Evolutionary conservation across 2,113 vertebrate species (phyloP), one percentile per base, ranked within the genome.

Genomic region (Seriola quinqueradiata): DNA sequence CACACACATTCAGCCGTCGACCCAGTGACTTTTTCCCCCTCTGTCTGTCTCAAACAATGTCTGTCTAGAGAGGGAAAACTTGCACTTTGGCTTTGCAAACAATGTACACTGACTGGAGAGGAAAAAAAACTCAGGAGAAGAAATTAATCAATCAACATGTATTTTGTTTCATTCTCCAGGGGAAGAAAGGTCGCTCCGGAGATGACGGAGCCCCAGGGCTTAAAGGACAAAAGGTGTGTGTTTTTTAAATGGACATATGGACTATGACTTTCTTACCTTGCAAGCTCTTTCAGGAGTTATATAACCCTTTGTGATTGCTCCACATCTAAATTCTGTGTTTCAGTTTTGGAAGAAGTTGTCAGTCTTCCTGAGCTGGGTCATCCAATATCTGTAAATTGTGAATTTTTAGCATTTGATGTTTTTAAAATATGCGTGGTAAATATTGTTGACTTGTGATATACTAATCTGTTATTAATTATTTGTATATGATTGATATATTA

Each of bases 151-250:
- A 44, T 59, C 42, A 34, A 83, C 65, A 3, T 28, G 40, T 54
- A 75, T 82, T 70, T 69, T 86, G n/a, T 90, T 89, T 83, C 77
- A 23, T 74, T 89, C 84, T 76, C 25, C 72, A 98, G 97, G 97
- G 97, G 42, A 98, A 97, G 89, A 97, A 96, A 84, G 97, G 97
- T 81, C 96, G 95, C 3, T 87, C 95, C 0, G 97, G 97, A 77
- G 96, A 97, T 0, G 93, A 97, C 42, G 97, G 97, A 72, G 67
- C 87, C 83, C 90, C 93, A 0, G 97, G 97, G 52, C 82, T 75
- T 50, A 97, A 95, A 95, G 97, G 97, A 82, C 88, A 76, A 76
- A 98, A 98, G 97, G 97, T 98, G 66, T 44, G 70, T 82, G 50
- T 34, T 61, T 70, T 81, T 86, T 70, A 7, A 42, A 81, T 55